phyloP scores from a whole-genome alignment of 2,888 invertebrate genomes.

The Phaedon cochleariae region DNA sequence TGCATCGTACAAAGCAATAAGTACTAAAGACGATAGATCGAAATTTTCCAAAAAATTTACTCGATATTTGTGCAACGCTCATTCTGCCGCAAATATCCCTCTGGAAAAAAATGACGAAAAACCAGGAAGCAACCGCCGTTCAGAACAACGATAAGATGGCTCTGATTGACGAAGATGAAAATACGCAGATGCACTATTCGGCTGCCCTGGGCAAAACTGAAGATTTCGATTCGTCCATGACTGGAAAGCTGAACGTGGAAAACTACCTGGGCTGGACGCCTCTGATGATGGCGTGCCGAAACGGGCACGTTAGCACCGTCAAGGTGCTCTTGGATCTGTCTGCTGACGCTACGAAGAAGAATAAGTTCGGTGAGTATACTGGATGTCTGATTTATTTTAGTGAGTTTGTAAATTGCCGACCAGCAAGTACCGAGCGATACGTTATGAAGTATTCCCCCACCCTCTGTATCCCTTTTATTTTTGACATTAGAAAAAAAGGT shows the following conservation, averaged over 20 bases:
- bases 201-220: slow-evolving; percentile 50
- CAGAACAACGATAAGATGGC: not conserved
- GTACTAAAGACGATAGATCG: not conserved
- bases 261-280: slow-evolving; percentile 60
- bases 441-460: too few species aligned
- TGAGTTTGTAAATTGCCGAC: too few species aligned
- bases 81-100: not conserved
- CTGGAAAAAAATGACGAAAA: too few species aligned
- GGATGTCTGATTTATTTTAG: slow-evolving; percentile 13
- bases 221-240: slow-evolving; percentile 41
- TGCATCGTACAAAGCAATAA: too few species aligned
- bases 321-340: slow-evolving; percentile 51
- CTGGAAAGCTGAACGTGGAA: slow-evolving; percentile 49
- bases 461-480: too few species aligned
- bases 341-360: slow-evolving; percentile 55
- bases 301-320: slow-evolving; percentile 51
- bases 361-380: slow-evolving; percentile 54
- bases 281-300: slow-evolving; percentile 59
- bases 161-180: slow-evolving; percentile 54
- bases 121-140: not conserved
- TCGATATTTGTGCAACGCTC: not conserved
- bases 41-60: not conserved
- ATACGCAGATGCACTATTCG: slow-evolving; percentile 54
- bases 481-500: too few species aligned
- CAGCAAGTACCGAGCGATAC: not conserved